Base-by-base conservation (phyloP, 2,113 vertebrate species). In the Loxodonta africana region DNA sequence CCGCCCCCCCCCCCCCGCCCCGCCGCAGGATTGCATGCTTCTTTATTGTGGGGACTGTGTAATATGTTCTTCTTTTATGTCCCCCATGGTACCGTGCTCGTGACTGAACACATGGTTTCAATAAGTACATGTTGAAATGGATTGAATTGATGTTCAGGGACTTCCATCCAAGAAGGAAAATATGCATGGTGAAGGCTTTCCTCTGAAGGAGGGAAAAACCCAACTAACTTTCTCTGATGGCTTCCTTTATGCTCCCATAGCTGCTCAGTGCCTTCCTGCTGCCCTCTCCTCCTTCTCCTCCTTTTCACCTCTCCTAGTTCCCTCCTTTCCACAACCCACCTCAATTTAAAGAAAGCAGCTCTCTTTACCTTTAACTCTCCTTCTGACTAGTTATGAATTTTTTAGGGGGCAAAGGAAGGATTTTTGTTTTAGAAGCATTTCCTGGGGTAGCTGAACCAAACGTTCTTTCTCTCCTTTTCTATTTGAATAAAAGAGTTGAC, bases 71-170 rank as follows among this genome's bases (percentile, higher is more conserved):
- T 77, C 14, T 62, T 84, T 95, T 80, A 92, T 81, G 69, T 76
- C 48, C 85, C 91, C 88, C 69, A 62, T 30, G 82, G 85, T 83
- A 25, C 83, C 26, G 0, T 65, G 63, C 67, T 95, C 74, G 74
- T 63, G 94, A 93, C 86, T 78, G 91, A 96, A 93, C 89, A 94
- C 95, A 51, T 91, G 92, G 89, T 44, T 95, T 80, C 92, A 93
- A 37, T 96, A 94, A 95, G 93, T 91, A 94, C 78, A 83, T 69
- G 91, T 80, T 85, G 94, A 86, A 91, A 73, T 41, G 63, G 93
- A 91, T 69, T 74, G 80, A 96, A 94, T 46, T 91, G 94, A 86
- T 95, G 94, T 33, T 71, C 53, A 90, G 96, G 90, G 92, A 83
- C 41, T 62, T 73, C 41, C 17, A 44, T n/a, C 62, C 82, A 69